These are phyloP conservation scores for Buceros bicornis DNA, from an alignment of 2,797 vertebrate genomes.

Conservation along the genomic window DNA sequence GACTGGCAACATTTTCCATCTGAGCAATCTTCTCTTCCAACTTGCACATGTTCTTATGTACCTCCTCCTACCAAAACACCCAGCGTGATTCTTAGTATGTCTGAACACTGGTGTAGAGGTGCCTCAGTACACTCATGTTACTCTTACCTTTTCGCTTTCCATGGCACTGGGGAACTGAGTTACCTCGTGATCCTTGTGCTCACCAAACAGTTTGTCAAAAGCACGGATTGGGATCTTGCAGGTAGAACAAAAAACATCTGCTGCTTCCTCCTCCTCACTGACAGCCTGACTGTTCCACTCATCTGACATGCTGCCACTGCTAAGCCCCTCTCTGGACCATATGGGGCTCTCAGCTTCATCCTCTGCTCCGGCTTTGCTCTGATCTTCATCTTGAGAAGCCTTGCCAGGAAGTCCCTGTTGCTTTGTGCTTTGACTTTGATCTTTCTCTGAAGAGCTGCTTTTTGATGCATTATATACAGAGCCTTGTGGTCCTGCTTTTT, in stretches of 20 bases:
- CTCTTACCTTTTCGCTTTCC: slow-evolving; percentile 81
- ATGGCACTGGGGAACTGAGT: slow-evolving; percentile 68
- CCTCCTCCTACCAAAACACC: slow-evolving; percentile 81
- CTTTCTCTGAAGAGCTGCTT: slow-evolving; percentile 3
- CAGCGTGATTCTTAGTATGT: neutral
- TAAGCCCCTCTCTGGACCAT: slow-evolving; percentile 59
- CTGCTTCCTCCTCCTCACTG: slow-evolving; percentile 71
- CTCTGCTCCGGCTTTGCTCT: slow-evolving; percentile 34
- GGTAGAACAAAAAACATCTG: slow-evolving; percentile 81
- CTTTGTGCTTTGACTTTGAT: slow-evolving; percentile 19
- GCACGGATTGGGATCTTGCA: slow-evolving; percentile 79
- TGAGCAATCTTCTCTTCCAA: slow-evolving; percentile 89
- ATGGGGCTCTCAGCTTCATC: slow-evolving; percentile 17
- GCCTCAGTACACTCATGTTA: neutral
- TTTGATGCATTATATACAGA: neutral
- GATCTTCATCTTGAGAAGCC: slow-evolving; percentile 32
- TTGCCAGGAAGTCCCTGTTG: neutral
- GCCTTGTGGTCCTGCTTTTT: neutral
- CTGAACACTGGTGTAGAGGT: neutral
- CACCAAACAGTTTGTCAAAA: slow-evolving; percentile 56
- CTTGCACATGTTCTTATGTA: slow-evolving; percentile 81
- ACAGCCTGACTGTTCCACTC: slow-evolving; percentile 54
- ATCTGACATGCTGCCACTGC: slow-evolving; percentile 56
- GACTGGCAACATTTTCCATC: slow-evolving; percentile 93
- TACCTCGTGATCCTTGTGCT: slow-evolving; percentile 80